Base-by-base conservation (phyloP, 2,113 vertebrate genomes). In the Nerophis lumbriciformis region DNA sequence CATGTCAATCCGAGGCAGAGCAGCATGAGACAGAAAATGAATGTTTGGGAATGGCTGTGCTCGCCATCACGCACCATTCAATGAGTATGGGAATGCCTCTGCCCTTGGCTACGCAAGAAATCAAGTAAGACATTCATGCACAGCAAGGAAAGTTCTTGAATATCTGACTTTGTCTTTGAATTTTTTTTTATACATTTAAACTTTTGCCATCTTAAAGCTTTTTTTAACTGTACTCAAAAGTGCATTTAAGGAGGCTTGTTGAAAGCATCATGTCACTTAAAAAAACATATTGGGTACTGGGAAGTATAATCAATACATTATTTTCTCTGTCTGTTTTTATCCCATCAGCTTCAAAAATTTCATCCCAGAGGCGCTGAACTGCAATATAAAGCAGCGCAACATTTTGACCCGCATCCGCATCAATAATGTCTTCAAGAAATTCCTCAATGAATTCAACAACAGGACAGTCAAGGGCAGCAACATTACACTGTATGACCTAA, bases 391-490 rank as follows among this genome's bases (percentile, higher is more conserved):
- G 72, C 95, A 96, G 78, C 94, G 94, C 75, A 99, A 98, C 65
- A 70, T 97, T 67, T 77, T 99, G 64, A 99, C 95, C 5, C 93
- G 95, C 60, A 90, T 95, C 65, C 91, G 97, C 47, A 98, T 99
- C 81, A 97, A 93, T 74, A 98, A 97, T 0, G 95, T 98, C 59
- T 99, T 99, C 82, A 97, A 93, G 87, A 95, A 97, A 72, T 99
- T 99, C 83, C 91, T 99, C 0, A 94, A 91, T 5, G 95, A 98
- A 76, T 99, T 99, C 78, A 97, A 96, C 84, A 90, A 87, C 57
- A 94, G 93, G 83, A 98, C 97, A 44, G 92, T 98, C 53, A 90
- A 88, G 1, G 93, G 95, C 77, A 93, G 94, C 75, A 94, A 91
- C 0, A 96, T 98, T 71, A 92, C 92, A 0, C 83, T 86, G 0